Conservation (phyloP, 2,113 vertebrate genomes). For the Upupa epops region DNA sequence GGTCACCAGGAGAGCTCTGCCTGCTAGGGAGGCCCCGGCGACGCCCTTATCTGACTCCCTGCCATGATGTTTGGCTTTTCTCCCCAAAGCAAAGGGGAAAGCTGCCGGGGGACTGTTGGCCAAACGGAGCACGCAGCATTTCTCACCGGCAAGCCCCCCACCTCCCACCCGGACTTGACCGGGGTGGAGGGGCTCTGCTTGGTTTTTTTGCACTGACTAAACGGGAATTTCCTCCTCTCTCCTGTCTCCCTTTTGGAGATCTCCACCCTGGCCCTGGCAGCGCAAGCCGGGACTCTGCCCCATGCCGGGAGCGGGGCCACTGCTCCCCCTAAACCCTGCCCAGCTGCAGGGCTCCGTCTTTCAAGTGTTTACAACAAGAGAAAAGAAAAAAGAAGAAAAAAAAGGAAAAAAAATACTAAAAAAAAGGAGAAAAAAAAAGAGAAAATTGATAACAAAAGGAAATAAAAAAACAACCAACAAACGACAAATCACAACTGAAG, state of each 20-base stretch:
- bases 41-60: neutral
- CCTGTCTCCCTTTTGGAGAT: conserved; percentile 69
- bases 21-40: neutral
- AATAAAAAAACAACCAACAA: neutral
- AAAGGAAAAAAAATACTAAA: neutral
- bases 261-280: conserved; percentile 26
- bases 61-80: conserved; percentile 63
- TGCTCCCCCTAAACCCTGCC: conserved; percentile 57
- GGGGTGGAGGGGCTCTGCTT: conserved; percentile 34
- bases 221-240: conserved; percentile 54
- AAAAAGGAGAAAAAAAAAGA: neutral
- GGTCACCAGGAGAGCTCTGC: conserved; percentile 54
- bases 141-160: conserved; percentile 47
- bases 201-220: conserved; percentile 74
- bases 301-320: conserved; percentile 63
- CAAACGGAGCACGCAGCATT: conserved; percentile 47
- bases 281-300: conserved; percentile 52
- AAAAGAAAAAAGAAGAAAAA: neutral
- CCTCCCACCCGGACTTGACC: conserved; percentile 26
- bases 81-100: neutral
- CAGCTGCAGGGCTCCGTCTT: conserved; percentile 69
- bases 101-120: conserved; percentile 35
- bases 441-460: neutral
- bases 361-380: conserved; percentile 78
- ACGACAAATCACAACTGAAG: conserved; percentile 55